These are phyloP conservation scores for Brachirus orientalis DNA, from an alignment of 2,113 vertebrate species.

Conservation along the genomic window DNA sequence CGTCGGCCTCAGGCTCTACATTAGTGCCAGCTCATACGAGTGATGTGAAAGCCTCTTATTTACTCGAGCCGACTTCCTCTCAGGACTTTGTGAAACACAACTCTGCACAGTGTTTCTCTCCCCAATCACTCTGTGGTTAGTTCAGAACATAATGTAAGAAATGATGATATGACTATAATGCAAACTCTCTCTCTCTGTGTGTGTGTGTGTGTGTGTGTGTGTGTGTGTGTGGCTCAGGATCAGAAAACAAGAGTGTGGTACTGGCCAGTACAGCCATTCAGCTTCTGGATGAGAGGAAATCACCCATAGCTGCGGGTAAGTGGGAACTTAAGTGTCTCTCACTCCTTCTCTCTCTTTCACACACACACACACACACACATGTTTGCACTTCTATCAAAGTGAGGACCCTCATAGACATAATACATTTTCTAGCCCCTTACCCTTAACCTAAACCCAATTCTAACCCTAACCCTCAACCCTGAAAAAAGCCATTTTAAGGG, in stretches of 20 bases:
- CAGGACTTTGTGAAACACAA: conserved; percentile 43
- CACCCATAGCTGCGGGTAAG: conserved; percentile 96
- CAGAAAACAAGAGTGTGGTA: conserved; percentile 94
- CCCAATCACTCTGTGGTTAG: conserved; percentile 42
- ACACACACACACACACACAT: conserved; percentile 10
- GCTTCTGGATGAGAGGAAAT: conserved; percentile 95
- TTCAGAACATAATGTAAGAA: conserved; percentile 39
- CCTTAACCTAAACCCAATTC: too few species aligned
- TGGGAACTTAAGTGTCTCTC: conserved; percentile 36
- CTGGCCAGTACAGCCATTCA: conserved; percentile 96
- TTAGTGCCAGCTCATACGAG: conserved; percentile 73
- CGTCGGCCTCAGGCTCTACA: conserved; percentile 66
- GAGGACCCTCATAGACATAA: too few species aligned
- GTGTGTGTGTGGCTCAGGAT: conserved; percentile 76
- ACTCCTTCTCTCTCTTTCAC: conserved; percentile 7
- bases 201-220: conserved; percentile 14
- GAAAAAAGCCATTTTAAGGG: too few species aligned
- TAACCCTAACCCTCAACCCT: too few species aligned
- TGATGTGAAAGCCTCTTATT: conserved; percentile 73
- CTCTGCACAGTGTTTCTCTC: conserved; percentile 33
- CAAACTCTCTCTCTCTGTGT: conserved; percentile 33
- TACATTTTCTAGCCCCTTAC: too few species aligned
- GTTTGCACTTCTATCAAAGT: too few species aligned
- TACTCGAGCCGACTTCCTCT: conserved; percentile 58
- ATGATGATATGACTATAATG: conserved; percentile 41